Evolutionary conservation across 2,888 invertebrate genomes (phyloP), one percentile per base, ranked within the genome.

Genomic region (Melanchra persicariae): DNA sequence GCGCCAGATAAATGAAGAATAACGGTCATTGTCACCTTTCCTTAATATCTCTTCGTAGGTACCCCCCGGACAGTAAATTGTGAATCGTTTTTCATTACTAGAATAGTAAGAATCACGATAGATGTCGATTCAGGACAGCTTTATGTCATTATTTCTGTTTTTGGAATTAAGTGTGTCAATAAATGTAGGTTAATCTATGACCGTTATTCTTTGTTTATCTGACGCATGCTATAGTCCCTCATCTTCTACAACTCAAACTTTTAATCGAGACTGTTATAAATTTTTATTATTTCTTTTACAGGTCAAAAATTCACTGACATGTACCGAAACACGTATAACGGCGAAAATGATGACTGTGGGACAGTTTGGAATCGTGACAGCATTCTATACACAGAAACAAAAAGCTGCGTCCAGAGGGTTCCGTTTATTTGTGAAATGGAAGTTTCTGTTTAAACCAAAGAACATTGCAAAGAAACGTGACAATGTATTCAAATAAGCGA

Each of bases 251-350:
- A 43, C 43, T 22, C 2, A 12, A 49, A 24, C 12, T 49, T 49
- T 49, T 10, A 22, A 7, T 22, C 5, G 8, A 22, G 5, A 19
- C 17, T 15, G 15, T 10, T 15, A 43, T 3, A 43, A 4, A 15
- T 0, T 7, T 2, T 26, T 47, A 7, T 45, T 8, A 34, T 61
- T 60, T 65, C 63, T 79, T 43, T 78, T 57, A 24, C 75, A 88
- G 89, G 89, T 65, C 77, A 86, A 22, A 86, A 82, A 60, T 64
- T 84, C 9, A 79, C 69, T n/a, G 82, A 84, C 3, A 10, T 75
- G 5, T 79, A 81, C 15, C 76, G 37, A 10, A 34, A 59, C 7
- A 0, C 7, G 0, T 75, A 71, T 3, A 40, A 65, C 9, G 0
- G 1, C 0, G 22, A 24, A 0, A 17, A 3, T 47, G 1, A 0